Conservation (phyloP, 2,113 vertebrate genomes). For the Chiloscyllium plagiosum region DNA sequence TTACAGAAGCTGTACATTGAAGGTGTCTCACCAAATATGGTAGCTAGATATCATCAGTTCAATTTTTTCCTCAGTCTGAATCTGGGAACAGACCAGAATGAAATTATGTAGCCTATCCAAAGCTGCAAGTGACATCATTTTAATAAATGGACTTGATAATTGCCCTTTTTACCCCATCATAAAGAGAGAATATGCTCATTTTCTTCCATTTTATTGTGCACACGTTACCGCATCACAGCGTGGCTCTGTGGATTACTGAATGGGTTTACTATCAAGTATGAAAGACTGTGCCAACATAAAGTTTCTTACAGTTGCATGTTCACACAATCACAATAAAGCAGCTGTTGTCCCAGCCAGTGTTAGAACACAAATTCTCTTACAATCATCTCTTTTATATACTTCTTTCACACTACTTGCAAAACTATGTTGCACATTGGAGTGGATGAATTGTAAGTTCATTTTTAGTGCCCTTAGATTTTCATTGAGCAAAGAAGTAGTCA, state of each 20-base stretch:
- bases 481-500: not conserved
- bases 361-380: not conserved
- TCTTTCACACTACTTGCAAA: not conserved
- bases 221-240: not conserved
- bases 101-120: not conserved
- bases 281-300: not conserved
- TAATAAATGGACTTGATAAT: not conserved
- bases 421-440: not conserved
- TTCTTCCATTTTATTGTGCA: not conserved
- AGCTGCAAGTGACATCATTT: not conserved
- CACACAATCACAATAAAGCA: conserved; percentile 3
- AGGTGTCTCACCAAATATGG: not conserved
- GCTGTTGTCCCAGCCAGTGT: not conserved
- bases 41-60: not conserved
- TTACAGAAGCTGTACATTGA: not conserved
- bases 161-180: not conserved
- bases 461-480: not conserved
- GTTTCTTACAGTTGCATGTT: conserved; percentile 26
- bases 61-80: not conserved
- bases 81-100: not conserved
- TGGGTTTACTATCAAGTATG: not conserved
- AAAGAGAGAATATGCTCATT: not conserved
- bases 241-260: not conserved
- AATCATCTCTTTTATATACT: not conserved
- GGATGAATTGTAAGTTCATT: not conserved